Base-by-base conservation (phyloP, 2,797 vertebrate genomes). In the Lophotriccus pileatus region DNA sequence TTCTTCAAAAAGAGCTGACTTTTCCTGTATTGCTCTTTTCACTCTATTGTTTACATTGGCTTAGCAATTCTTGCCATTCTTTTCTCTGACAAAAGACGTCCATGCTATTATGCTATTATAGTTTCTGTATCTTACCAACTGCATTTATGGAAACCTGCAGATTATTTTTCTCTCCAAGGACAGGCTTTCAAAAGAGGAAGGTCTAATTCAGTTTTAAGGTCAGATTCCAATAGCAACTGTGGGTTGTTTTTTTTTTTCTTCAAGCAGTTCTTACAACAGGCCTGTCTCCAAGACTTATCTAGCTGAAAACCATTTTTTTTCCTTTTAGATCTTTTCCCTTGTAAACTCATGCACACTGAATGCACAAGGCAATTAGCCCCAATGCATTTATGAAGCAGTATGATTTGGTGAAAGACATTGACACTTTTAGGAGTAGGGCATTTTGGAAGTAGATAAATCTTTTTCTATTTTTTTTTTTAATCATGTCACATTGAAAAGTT, bases 151-250 rank as follows among this genome's bases (percentile, higher is more conserved):
- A 90, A 90, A 91, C 58, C n/a, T 63, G 67, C 17, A 63, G 74
- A 90, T 82, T 86, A 91, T 78, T 95, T 88, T 89, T 92, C 80
- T 88, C 59, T 93, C 47, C 67, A 88, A 87, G 47, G 86, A 88
- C 47, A 87, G 5, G 20, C 30, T 77, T 92, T 84, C 52, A 76
- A 81, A 84, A 84, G 30, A 66, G 6, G 34, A 86, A 88, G 30
- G 46, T 80, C 77, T 90, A 84, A 92, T 72, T 74, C 74, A 60
- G 28, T 82, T 93, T 89, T 82, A 89, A 92, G 74, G 80, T 76
- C 80, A 95, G 24, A 90, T 18, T 70, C 22, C 70, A 92, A 75
- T 72, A 24, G 9, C 37, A 90, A 55, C 39, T 9, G 7, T 28
- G 4, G 2, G 12, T 60, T 39, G 17, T 41, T 25, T 56, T 39